Evolutionary conservation across 2,797 vertebrate species (phyloP).

Genomic region (Brachyalestes nurse): DNA sequence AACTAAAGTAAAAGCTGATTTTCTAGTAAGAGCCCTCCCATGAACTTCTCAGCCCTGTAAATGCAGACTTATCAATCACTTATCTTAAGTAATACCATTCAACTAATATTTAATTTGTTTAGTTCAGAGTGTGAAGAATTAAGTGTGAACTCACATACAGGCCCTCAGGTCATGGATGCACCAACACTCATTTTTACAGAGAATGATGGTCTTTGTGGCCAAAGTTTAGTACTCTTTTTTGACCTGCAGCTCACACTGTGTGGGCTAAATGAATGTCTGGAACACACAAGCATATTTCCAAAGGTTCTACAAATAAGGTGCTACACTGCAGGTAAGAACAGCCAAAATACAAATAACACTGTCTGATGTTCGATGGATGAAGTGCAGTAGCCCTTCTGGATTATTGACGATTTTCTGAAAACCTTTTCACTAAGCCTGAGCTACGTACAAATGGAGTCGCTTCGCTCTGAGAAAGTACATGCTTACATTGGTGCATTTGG

Average conservation of each 20-base stretch:
- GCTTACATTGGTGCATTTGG: background rate
- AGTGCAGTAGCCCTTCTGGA: background rate
- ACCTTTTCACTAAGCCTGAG: background rate
- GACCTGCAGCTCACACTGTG: too few species aligned
- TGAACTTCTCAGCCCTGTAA: background rate
- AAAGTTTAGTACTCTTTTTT: too few species aligned
- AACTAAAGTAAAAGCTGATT: conserved; percentile 15
- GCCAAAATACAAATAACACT: too few species aligned
- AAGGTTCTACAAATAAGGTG: too few species aligned
- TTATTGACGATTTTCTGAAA: background rate
- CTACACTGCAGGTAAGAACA: too few species aligned
- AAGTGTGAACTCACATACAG: too few species aligned
- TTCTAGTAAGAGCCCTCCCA: background rate
- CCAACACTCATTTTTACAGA: too few species aligned
- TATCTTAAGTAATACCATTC: background rate
- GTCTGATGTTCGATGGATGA: background rate
- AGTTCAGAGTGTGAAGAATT: background rate
- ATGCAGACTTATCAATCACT: background rate
- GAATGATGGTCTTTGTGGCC: too few species aligned
- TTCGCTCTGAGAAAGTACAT: background rate
- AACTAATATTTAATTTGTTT: background rate
- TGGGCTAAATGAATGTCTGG: background rate
- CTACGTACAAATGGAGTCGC: background rate
- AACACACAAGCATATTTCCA: too few species aligned
- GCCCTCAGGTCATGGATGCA: too few species aligned